These are phyloP conservation scores for Penelope pileata DNA, from an alignment of 2,113 vertebrate genomes.

Conservation along the genomic window DNA sequence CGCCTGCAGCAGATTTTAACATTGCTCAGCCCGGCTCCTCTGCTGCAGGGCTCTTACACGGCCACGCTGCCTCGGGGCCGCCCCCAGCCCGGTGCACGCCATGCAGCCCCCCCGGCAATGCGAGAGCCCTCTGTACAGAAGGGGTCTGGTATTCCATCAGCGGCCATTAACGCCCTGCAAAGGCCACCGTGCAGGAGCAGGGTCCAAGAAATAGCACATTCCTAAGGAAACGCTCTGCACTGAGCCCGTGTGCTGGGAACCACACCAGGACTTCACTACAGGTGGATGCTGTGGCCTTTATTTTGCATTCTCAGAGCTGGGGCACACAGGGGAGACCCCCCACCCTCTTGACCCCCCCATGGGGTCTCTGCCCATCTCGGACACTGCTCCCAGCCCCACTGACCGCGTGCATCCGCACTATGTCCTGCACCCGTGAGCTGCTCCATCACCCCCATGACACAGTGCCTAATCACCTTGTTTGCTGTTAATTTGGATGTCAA, in stretches of 20 bases:
- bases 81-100: not conserved
- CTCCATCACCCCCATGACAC: slow-evolving; percentile 22
- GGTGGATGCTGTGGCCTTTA: fast-evolving
- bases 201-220: not conserved
- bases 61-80: not conserved
- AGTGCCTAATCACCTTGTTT: not conserved
- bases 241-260: not conserved
- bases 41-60: not conserved
- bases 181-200: too few relatives aligned
- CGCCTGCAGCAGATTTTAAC: slow-evolving; percentile 10
- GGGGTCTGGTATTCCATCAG: too few relatives aligned
- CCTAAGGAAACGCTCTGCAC: slow-evolving; percentile 39
- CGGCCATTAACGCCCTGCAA: too few relatives aligned
- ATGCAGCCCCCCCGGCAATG: too few relatives aligned
- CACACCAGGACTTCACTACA: not conserved
- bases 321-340: fast-evolving
- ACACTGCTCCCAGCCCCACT: not conserved
- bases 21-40: not conserved
- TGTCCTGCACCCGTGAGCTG: slow-evolving; percentile 22
- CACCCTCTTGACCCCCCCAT: not conserved
- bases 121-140: too few relatives aligned
- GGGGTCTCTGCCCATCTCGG: not conserved
- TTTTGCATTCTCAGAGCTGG: not conserved
- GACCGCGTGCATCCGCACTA: fast-evolving
- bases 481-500: slow-evolving; percentile 55